A percentile compares a stretch with the other conserved stretches of the same genome.
These are phyloP conservation scores for Malurus splendens DNA, from an alignment of 2,797 vertebrate genomes.

Conservation along the genomic window DNA sequence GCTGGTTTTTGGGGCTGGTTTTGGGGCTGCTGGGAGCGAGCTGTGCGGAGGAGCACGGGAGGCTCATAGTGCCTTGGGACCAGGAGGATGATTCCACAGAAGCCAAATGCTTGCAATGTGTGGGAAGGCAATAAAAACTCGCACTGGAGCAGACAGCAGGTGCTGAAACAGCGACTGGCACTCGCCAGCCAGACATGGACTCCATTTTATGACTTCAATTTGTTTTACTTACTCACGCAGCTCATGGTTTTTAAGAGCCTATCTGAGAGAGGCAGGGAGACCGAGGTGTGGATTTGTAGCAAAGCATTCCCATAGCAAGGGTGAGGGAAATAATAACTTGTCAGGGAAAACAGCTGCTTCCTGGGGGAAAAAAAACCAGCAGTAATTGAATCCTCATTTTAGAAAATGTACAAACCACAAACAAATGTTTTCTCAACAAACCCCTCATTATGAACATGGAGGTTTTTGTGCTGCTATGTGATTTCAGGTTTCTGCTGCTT, in stretches of 20 bases:
- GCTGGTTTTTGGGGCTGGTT: background rate
- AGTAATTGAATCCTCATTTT: background rate
- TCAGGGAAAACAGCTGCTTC: background rate
- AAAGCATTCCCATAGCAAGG: background rate
- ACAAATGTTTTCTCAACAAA: background rate
- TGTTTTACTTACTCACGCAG: background rate
- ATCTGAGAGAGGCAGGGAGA: background rate
- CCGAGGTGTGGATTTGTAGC: fast-evolving
- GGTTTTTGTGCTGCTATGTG: background rate
- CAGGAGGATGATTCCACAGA: fast-evolving
- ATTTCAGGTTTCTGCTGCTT: background rate
- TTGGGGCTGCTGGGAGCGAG: background rate
- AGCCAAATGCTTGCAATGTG: background rate
- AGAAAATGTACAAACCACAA: background rate
- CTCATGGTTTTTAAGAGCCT: background rate
- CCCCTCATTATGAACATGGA: background rate
- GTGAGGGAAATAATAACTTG: background rate
- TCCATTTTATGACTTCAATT: background rate
- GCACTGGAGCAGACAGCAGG: background rate
- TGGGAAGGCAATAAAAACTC: background rate
- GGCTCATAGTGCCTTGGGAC: fast-evolving
- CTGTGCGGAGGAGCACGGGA: fast-evolving
- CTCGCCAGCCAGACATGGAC: background rate
- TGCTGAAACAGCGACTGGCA: background rate
- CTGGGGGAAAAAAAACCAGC: fast-evolving